phyloP scores from a whole-genome alignment of 2,888 invertebrate genomes.

The Onchidella celtica region DNA sequence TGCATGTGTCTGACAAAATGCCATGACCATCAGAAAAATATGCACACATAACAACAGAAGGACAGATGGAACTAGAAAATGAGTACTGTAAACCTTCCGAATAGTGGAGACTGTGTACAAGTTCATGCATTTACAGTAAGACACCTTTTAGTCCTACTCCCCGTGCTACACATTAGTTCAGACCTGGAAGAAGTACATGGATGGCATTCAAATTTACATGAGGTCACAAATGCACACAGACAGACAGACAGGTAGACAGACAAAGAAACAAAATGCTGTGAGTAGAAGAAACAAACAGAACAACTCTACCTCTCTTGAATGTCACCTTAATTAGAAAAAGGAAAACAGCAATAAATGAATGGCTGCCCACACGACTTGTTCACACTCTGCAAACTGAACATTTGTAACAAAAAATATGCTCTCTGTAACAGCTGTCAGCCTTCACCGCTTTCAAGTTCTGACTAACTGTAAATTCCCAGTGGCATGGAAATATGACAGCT shows the following conservation, averaged over 20 bases:
- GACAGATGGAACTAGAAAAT: no score
- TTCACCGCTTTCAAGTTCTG: no score
- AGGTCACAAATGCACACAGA: not conserved
- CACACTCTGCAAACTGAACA: no score
- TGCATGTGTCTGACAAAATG: no score
- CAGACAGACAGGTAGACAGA: not conserved
- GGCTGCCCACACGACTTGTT: not conserved
- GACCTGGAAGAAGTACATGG: conserved; percentile 43
- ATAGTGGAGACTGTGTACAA: not conserved
- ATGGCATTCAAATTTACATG: not conserved
- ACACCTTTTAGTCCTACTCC: conserved; percentile 44
- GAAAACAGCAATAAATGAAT: conserved; percentile 2
- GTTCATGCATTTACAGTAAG: conserved; percentile 41
- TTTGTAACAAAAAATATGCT: no score
- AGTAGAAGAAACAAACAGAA: not conserved
- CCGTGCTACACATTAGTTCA: conserved; percentile 33
- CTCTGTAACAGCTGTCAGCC: no score
- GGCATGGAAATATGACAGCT: no score
- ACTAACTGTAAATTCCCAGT: no score
- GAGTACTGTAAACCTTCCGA: not conserved
- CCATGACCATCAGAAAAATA: no score
- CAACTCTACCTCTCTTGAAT: conserved; percentile 28
- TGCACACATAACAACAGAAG: no score
- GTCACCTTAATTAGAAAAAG: conserved; percentile 29
- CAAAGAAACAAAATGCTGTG: not conserved